These are phyloP conservation scores for Zonitis immaculata DNA, from an alignment of 2,888 invertebrate species.

Conservation along the genomic window DNA sequence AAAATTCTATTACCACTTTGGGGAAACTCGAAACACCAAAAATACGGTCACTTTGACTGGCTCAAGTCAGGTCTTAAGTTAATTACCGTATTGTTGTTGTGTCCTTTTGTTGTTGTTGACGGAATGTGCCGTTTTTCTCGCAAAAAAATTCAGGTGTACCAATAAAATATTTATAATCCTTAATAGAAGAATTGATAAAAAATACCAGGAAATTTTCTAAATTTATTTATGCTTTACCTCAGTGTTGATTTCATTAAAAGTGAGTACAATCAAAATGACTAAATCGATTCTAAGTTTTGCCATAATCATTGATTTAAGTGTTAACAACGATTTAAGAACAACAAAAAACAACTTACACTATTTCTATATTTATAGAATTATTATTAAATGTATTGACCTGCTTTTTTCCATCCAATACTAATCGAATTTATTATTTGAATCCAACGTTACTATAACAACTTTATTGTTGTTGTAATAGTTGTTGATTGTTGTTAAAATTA, in stretches of 20 bases:
- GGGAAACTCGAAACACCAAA: background rate
- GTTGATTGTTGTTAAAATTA: too few relatives aligned
- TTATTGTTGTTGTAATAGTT: background rate
- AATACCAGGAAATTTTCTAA: too few relatives aligned
- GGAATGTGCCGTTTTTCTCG: conserved; percentile 16
- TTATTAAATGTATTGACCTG: conserved; percentile 18
- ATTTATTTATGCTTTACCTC: too few relatives aligned
- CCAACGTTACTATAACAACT: conserved; percentile 17
- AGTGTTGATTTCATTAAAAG: background rate
- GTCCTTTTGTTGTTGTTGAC: conserved; percentile 9
- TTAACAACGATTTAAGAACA: too few relatives aligned
- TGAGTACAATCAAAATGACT: background rate
- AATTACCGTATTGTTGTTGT: conserved; percentile 17
- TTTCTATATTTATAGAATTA: background rate
- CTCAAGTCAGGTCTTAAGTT: background rate
- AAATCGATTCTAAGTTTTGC: too few relatives aligned
- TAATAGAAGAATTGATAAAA: background rate
- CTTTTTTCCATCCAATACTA: conserved; percentile 6
- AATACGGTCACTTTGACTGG: background rate
- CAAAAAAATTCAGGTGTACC: conserved; percentile 16
- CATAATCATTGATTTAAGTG: too few relatives aligned
- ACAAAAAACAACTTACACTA: background rate
- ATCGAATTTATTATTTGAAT: background rate
- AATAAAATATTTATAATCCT: conserved; percentile 14
- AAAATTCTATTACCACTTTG: too few relatives aligned